These are phyloP conservation scores for Erythrolamprus reginae DNA, from an alignment of 2,113 vertebrate genomes.

Conservation along the genomic window DNA sequence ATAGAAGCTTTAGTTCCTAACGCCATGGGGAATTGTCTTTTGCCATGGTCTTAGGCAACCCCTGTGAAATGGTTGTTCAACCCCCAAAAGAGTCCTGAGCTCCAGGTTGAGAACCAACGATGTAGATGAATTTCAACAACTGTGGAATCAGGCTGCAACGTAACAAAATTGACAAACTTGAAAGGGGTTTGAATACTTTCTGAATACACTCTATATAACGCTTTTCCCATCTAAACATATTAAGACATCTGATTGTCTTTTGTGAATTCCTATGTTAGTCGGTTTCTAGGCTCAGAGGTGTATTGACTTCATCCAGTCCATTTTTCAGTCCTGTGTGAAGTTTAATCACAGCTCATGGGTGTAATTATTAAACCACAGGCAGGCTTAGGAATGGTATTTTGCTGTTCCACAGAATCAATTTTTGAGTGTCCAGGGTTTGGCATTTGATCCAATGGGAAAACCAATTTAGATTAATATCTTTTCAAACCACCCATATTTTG, in stretches of 20 bases:
- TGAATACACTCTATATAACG: neutral
- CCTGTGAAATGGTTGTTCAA: too few relatives aligned
- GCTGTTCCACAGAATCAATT: conserved; percentile 56
- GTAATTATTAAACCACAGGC: conserved; percentile 71
- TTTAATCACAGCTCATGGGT: conserved; percentile 65
- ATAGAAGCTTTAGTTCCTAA: too few relatives aligned
- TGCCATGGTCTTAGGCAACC: too few relatives aligned
- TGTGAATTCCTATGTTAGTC: conserved; percentile 29
- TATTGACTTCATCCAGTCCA: conserved; percentile 59
- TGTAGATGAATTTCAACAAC: neutral
- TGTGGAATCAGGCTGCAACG: neutral
- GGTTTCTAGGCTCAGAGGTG: conserved; percentile 50
- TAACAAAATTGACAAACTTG: neutral
- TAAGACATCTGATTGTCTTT: conserved; percentile 46
- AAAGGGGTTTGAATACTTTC: neutral
- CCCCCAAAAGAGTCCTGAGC: too few relatives aligned
- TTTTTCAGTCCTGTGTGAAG: conserved; percentile 60
- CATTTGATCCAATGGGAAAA: conserved; percentile 53
- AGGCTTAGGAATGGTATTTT: conserved; percentile 67
- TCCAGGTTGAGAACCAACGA: too few relatives aligned
- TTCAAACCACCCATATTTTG: conserved; percentile 55
- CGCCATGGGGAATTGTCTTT: too few relatives aligned
- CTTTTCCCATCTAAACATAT: neutral
- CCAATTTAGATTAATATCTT: conserved; percentile 44
- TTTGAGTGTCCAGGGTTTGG: conserved; percentile 64